Percentiles rank a stretch among this genome's conserved stretches.
Evolutionary conservation across 2,888 invertebrate genomes (phyloP).

Genomic region (Tachina fera): DNA sequence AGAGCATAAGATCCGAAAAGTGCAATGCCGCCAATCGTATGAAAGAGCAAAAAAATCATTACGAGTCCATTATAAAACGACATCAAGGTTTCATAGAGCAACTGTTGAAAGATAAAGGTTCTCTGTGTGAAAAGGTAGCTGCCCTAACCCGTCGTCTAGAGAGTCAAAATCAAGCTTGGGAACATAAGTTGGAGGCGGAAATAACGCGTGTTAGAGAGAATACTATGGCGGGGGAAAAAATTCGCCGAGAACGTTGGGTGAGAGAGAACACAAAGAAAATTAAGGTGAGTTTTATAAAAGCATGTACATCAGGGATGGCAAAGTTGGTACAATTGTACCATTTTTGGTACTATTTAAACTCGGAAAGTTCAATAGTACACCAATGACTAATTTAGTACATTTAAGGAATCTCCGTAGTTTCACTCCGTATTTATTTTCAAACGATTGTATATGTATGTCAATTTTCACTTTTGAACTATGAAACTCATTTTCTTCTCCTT

Average conservation of each 20-base stretch:
- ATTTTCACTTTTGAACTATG: too few species aligned
- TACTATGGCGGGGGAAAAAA: slow-evolving; percentile 90
- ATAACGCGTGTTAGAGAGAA: slow-evolving; percentile 90
- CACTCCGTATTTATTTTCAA: too few species aligned
- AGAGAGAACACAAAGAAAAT: slow-evolving; percentile 93
- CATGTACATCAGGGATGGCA: too few species aligned
- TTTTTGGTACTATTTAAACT: too few species aligned
- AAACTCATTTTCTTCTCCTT: too few species aligned
- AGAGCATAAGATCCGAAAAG: slow-evolving; percentile 81
- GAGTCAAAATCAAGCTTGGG: slow-evolving; percentile 86
- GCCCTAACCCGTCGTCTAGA: slow-evolving; percentile 82
- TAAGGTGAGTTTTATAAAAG: slow-evolving; percentile 84
- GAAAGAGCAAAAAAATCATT: slow-evolving; percentile 87
- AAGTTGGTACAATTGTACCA: too few species aligned
- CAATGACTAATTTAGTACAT: too few species aligned
- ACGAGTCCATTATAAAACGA: slow-evolving; percentile 88
- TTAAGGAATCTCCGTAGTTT: too few species aligned
- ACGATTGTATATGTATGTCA: too few species aligned
- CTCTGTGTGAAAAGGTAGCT: slow-evolving; percentile 86
- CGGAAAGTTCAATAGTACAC: too few species aligned
- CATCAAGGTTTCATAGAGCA: slow-evolving; percentile 94
- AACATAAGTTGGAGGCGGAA: slow-evolving; percentile 90
- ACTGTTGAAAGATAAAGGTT: slow-evolving; percentile 91
- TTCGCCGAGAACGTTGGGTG: slow-evolving; percentile 90
- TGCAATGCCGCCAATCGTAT: slow-evolving; percentile 83